These are phyloP conservation scores for Cryptomyrus ogoouensis DNA, from an alignment of 2,113 vertebrate genomes.

Conservation along the genomic window DNA sequence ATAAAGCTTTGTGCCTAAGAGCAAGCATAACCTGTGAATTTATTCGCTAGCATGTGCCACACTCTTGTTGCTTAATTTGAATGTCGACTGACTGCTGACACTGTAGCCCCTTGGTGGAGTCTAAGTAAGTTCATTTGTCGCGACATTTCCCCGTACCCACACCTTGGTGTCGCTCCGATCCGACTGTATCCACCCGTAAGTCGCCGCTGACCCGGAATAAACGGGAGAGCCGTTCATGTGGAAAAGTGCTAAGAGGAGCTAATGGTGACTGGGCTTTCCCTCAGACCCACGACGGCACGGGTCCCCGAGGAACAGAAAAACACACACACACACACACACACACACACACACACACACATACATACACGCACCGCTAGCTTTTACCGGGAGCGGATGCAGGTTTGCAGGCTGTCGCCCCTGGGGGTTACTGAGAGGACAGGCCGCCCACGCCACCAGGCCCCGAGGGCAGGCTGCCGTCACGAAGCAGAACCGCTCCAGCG, in stretches of 20 bases:
- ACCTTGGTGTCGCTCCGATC: neutral
- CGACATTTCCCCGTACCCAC: neutral
- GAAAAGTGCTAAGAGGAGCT: constrained; percentile 28
- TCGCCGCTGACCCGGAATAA: constrained; percentile 46
- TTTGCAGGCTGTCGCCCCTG: neutral
- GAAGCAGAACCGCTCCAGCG: neutral
- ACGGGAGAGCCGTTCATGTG: constrained; percentile 21
- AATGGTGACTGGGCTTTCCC: constrained; percentile 34
- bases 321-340: constrained; percentile 31
- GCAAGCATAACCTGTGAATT: neutral
- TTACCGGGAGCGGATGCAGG: neutral
- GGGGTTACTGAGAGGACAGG: neutral
- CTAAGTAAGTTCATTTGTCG: neutral
- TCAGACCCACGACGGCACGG: constrained; percentile 35
- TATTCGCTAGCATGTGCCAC: neutral
- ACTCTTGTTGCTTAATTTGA: neutral
- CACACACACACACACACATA: constrained; percentile 31
- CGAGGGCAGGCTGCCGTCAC: neutral
- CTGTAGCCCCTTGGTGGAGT: neutral
- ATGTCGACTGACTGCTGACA: neutral
- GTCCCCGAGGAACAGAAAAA: constrained; percentile 40
- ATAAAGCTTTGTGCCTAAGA: neutral
- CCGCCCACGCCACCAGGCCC: neutral
- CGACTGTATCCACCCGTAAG: constrained; percentile 29
- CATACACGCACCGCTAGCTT: neutral